Evolutionary conservation across 2,113 vertebrate species (phyloP), one percentile per base, ranked within the genome.

Genomic region (Ceyx melanurus): DNA sequence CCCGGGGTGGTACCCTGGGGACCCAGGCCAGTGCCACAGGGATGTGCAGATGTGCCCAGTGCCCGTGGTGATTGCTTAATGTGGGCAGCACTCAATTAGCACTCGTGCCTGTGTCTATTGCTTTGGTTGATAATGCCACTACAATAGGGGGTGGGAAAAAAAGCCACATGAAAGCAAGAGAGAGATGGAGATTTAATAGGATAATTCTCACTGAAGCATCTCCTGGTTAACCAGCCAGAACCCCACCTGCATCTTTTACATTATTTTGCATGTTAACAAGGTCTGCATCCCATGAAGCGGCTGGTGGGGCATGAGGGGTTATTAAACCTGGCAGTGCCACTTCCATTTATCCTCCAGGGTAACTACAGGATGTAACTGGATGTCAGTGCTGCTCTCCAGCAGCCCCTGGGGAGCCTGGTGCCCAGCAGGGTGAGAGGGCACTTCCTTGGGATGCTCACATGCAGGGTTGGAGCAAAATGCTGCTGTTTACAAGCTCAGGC

Each of bases 241-340:
- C 93, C 86, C 93, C 96, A 94, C 95, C 96, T 96, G 94, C 94
- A 96, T 95, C 92, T 94, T 77, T 77, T 45, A 86, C 92, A 78
- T 96, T 93, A 89, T 93, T 97, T 96, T 92, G 89, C 94, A 97
- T 97, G 88, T 93, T 97, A 96, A 96, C 94, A 91, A 86, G 92
- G 92, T 16, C 93, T 90, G 95, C 31, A 2, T 64, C 83, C 94
- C 1, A 1, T 31, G 53, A 64, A 82, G 94, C 0, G 37, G 68
- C 84, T 76, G 88, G 73, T 64, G 91, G 90, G 86, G 90, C 33
- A 7, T 37, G 87, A 89, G 94, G 77, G 88, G 60, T 82, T 73
- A 92, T 92, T 57, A 61, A 89, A 88, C n/a, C 68, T 77, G 73
- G 82, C 81, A 91, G 84, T 1, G 2, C 35, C 54, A 23, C 81